Base-by-base conservation (phyloP, 2,888 invertebrate genomes). In the Plagiodera versicolora region DNA sequence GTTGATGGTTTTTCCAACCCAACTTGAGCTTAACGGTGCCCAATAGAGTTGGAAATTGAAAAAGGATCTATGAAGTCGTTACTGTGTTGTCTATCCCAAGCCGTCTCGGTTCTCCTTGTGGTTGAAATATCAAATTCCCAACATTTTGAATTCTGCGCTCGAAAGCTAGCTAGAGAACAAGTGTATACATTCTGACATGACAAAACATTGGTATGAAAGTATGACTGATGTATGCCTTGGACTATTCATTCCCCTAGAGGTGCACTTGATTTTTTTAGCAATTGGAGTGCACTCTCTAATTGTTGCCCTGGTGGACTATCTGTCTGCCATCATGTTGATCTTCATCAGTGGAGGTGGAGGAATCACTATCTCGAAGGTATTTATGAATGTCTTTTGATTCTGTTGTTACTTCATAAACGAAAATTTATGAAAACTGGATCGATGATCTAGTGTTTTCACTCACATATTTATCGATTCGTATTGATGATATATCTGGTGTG, bases 371-470 rank as follows among this genome's bases (percentile, higher is more conserved):
- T 24, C 6, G 11, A 57, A 61, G 61, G 61, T 61, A 61, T 58
- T 61, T 61, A 61, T 61, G 57, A 61, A 47, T 57, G 61, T 61
- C 50, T 32, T 54, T 58, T 46, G 58, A 61, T 61, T 61, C 52
- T 44, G 14, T 28, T 28, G 17, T n/a, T 9, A 17, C 9, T 11
- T 45, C n/a, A n/a, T n/a, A n/a, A n/a, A n/a, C n/a, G n/a, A n/a
- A n/a, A n/a, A n/a, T n/a, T n/a, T n/a, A n/a, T n/a, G n/a, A n/a
- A n/a, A n/a, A n/a, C n/a, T n/a, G n/a, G n/a, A n/a, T n/a, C n/a
- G n/a, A n/a, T n/a, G n/a, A 32, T 32, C 32, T 32, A 32, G 10
- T 32, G 8, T n/a, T n/a, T n/a, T n/a, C n/a, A n/a, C n/a, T n/a
- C n/a, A n/a, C n/a, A n/a, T n/a, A n/a, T 24, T 24, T 24, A 24